A percentile compares a stretch with the other conserved stretches of the same genome.
These are phyloP conservation scores for Centruroides vittatus DNA, from an alignment of 1,140 invertebrate genomes.

Conservation along the genomic window DNA sequence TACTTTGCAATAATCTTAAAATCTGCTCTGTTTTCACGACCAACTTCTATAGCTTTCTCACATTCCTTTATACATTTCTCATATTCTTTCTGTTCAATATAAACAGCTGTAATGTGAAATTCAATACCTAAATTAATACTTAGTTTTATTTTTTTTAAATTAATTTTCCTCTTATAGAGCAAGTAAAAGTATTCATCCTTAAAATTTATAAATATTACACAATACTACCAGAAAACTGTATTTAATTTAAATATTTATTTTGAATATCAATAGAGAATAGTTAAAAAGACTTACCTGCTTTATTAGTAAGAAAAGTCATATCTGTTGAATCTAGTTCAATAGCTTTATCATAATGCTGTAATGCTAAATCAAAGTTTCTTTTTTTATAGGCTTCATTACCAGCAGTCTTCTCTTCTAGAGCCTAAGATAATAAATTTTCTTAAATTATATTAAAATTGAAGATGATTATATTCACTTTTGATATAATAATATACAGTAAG, in stretches of 20 bases:
- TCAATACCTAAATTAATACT: too few relatives aligned
- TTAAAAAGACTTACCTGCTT: constrained; percentile 46
- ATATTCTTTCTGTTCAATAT: constrained; percentile 90
- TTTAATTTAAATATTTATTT: too few relatives aligned
- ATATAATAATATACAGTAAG: too few relatives aligned
- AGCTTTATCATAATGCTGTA: constrained; percentile 79
- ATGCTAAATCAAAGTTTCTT: constrained; percentile 78
- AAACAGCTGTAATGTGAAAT: constrained; percentile 51
- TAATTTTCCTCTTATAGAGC: too few relatives aligned
- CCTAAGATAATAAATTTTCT: constrained; percentile 24
- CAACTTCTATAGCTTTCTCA: constrained; percentile 86
- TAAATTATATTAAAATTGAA: too few relatives aligned
- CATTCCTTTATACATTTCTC: constrained; percentile 85
- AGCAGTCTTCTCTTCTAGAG: constrained; percentile 65
- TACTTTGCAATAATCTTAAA: constrained; percentile 94
- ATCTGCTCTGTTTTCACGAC: constrained; percentile 90
- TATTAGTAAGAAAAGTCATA: constrained; percentile 85
- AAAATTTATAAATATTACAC: too few relatives aligned
- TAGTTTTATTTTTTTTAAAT: too few relatives aligned
- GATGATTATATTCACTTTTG: too few relatives aligned
- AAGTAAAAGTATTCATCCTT: too few relatives aligned
- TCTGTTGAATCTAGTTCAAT: constrained; percentile 79
- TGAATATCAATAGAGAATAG: too few relatives aligned
- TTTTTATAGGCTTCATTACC: constrained; percentile 95
- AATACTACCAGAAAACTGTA: too few relatives aligned